A percentile compares a stretch with the other conserved stretches of the same genome.
Evolutionary conservation across 2,113 vertebrate species (phyloP).

Genomic region (Phyllostomus hastatus): DNA sequence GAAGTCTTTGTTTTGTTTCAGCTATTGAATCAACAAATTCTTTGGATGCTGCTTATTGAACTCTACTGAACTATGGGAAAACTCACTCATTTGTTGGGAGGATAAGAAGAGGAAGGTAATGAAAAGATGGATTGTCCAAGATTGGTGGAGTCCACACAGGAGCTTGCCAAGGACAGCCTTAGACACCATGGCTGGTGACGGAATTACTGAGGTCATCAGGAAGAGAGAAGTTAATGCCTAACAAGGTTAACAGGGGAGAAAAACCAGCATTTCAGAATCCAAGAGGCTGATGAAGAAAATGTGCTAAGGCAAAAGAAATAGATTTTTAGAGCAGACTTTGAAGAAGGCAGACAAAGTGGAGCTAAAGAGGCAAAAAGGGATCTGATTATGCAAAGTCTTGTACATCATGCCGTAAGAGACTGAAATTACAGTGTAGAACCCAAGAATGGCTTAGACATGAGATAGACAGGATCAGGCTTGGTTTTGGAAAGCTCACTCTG

Average conservation of each 20-base stretch:
- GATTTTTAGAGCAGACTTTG: background rate
- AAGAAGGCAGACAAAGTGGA: background rate
- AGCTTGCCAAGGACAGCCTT: background rate
- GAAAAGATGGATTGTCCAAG: background rate
- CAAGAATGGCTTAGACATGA: background rate
- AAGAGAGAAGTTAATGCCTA: background rate
- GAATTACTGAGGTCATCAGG: background rate
- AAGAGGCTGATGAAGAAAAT: background rate
- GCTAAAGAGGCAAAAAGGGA: background rate
- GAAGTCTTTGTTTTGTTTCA: slow-evolving; percentile 4
- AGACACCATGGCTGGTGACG: background rate
- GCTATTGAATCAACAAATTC: background rate
- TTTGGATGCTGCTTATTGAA: slow-evolving; percentile 18
- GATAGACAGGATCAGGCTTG: background rate
- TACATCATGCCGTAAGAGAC: background rate
- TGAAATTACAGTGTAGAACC: accelerated
- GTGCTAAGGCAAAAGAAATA: background rate
- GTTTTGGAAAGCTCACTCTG: background rate
- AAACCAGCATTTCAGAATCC: background rate
- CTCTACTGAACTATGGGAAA: background rate
- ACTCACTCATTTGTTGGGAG: background rate
- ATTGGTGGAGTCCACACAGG: background rate
- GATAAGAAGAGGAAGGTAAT: background rate
- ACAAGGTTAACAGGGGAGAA: background rate
- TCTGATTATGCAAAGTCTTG: background rate